phyloP scores from a whole-genome alignment of 2,797 vertebrate species.

The Myripristis jacobus region DNA sequence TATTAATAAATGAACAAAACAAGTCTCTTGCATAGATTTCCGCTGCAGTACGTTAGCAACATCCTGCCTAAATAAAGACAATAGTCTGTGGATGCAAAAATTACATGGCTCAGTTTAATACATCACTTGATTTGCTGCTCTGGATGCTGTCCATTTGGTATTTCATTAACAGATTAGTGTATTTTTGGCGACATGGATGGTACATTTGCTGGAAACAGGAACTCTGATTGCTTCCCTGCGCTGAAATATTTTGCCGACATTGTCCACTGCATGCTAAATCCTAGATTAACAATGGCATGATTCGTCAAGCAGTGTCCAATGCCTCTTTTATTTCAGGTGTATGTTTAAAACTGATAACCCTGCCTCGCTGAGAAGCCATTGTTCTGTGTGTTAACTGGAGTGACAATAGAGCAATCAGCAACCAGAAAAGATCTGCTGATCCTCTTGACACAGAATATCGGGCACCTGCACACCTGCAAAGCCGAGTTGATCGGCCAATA shows the following conservation, averaged over 20 bases:
- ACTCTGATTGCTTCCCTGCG: slow-evolving; percentile 39
- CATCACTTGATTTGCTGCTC: slow-evolving; percentile 40
- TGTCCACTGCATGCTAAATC: slow-evolving; percentile 61
- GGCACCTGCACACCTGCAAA: slow-evolving; percentile 35
- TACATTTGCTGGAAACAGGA: slow-evolving; percentile 42
- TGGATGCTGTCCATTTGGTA: slow-evolving; percentile 59
- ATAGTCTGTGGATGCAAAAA: slow-evolving; percentile 47
- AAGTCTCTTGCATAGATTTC: slow-evolving; percentile 43
- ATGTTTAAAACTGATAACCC: slow-evolving; percentile 59
- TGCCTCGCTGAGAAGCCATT: slow-evolving; percentile 33
- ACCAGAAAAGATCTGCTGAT: slow-evolving; percentile 13
- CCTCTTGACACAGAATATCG: slow-evolving; percentile 48
- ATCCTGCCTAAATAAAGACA: slow-evolving; percentile 62
- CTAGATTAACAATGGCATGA: slow-evolving; percentile 53
- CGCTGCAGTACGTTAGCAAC: slow-evolving; percentile 50
- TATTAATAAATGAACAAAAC: slow-evolving; percentile 72
- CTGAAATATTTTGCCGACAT: slow-evolving; percentile 52
- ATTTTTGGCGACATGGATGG: slow-evolving; percentile 49
- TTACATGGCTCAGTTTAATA: slow-evolving; percentile 49
- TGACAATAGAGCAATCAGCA: slow-evolving; percentile 49
- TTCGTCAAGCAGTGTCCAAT: slow-evolving; percentile 46
- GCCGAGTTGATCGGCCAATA: slow-evolving; percentile 31
- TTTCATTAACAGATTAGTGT: slow-evolving; percentile 63
- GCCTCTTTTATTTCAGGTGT: slow-evolving; percentile 50
- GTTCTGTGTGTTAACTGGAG: slow-evolving; percentile 47